These are phyloP conservation scores for Achlya flavicornis DNA, from an alignment of 2,888 invertebrate species.

Conservation along the genomic window DNA sequence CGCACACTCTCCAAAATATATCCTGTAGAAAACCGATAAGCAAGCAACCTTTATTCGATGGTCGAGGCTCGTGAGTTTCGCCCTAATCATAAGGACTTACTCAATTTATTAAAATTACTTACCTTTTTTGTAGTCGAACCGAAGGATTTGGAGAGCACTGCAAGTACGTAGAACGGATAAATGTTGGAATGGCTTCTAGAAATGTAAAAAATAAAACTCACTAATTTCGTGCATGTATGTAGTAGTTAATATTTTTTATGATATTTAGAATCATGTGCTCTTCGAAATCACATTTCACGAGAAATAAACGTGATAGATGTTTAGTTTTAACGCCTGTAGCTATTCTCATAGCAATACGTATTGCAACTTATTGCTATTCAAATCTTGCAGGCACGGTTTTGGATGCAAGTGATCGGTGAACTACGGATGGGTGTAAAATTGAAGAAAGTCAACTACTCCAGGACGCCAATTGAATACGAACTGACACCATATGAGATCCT, in stretches of 20 bases:
- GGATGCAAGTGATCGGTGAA: slow-evolving; percentile 97
- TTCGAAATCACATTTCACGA: background rate
- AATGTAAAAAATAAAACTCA: background rate
- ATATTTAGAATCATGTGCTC: slow-evolving; percentile 1
- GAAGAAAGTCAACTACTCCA: slow-evolving; percentile 91
- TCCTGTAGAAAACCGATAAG: too few species aligned
- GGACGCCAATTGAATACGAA: slow-evolving; percentile 94
- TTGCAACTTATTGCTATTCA: slow-evolving; percentile 32
- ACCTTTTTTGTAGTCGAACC: slow-evolving; percentile 83
- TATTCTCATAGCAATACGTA: slow-evolving; percentile 47
- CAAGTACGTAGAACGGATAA: slow-evolving; percentile 86
- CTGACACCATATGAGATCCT: slow-evolving; percentile 98
- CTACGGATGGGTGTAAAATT: slow-evolving; percentile 95
- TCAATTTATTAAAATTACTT: slow-evolving; percentile 6
- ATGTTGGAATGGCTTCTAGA: slow-evolving; percentile 12
- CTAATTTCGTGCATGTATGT: background rate
- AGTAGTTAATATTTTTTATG: background rate
- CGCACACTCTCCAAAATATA: too few species aligned
- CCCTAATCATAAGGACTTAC: too few species aligned
- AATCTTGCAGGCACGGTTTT: slow-evolving; percentile 91
- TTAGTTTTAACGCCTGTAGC: slow-evolving; percentile 36
- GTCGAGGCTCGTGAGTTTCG: too few species aligned
- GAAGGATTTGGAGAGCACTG: slow-evolving; percentile 90
- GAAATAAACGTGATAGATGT: background rate
- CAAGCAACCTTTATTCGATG: too few species aligned